phyloP scores from a whole-genome alignment of 2,113 vertebrate species.

The Climacteris rufus region DNA sequence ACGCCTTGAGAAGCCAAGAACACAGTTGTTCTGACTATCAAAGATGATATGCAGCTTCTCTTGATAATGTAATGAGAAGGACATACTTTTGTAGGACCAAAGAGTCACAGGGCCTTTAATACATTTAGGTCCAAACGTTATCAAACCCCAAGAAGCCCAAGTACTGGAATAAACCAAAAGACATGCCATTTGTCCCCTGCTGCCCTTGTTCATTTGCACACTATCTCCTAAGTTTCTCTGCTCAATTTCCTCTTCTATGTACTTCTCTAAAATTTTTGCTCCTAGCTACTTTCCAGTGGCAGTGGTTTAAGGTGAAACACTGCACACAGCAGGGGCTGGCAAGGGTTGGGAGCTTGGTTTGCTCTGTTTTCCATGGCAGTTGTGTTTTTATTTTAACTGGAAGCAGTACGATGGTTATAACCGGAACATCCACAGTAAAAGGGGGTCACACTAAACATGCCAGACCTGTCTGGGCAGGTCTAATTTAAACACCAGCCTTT shows the following conservation, averaged over 20 bases:
- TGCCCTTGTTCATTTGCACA: neutral
- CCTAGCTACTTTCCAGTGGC: neutral
- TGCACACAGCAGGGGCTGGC: neutral
- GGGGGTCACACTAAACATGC: slow-evolving; percentile 58
- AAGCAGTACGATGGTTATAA: slow-evolving; percentile 54
- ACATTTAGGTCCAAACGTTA: neutral
- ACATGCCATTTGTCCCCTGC: neutral
- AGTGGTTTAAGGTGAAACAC: neutral
- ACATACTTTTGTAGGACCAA: neutral
- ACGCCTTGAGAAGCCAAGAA: neutral
- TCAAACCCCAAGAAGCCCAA: neutral
- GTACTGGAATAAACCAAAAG: neutral
- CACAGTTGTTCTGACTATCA: neutral
- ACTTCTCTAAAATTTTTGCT: neutral
- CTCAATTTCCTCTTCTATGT: neutral
- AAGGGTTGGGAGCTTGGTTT: neutral
- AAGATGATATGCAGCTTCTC: neutral
- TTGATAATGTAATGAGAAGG: neutral
- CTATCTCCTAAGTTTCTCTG: neutral
- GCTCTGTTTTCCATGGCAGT: neutral
- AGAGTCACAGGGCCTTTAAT: neutral
- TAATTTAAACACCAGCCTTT: slow-evolving; percentile 56
- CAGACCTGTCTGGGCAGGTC: slow-evolving; percentile 69
- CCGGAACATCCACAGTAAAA: slow-evolving; percentile 54
- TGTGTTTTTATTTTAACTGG: slow-evolving; percentile 57